Evolutionary conservation across 2,888 invertebrate species (phyloP), one percentile per base, ranked within the genome.

Genomic region (Agonopterix alstromeriana): DNA sequence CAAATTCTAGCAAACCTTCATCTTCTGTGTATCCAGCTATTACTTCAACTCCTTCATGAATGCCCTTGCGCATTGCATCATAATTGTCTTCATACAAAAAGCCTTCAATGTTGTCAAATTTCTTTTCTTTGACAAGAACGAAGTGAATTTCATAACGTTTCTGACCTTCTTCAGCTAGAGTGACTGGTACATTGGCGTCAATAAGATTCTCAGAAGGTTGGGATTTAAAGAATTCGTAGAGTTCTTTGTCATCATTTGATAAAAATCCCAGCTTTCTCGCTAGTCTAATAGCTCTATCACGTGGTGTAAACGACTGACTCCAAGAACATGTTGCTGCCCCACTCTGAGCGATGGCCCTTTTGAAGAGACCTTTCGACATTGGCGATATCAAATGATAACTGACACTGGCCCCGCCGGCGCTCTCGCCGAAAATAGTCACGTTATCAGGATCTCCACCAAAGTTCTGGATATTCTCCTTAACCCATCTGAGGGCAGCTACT

Each of bases 1-100:
- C 2, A 10, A 17, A 17, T 4, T 41, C 10, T 8, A 10, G 10
- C 2, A n/a, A 41, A 8, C 41, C 41, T 76, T 94, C 94, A 46
- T 93, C 90, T 1, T 90, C 88, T 11, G 91, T 93, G 4, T 92
- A 67, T 9, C 94, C 94, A 36, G 91, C 83, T 69, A 94, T 91
- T 73, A 93, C 89, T 0, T 93, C 93, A 2, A 92, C 77, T 27
- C 40, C 38, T 40, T 58, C 53, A 41, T 89, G 70, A n/a, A 73
- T 73, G 17, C 91, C 91, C 9, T 36, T 36, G 57, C 78, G 72
- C 14, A 78, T 53, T 14, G 73, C 63, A 36, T 89, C 72, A 36
- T 47, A 49, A 2, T 49, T 35, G 42, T 56, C 51, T 11, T 56
- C 59, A 11, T 41, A 43, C 46, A 60, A 61, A 49, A 56, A 65